Evolutionary conservation across 2,797 vertebrate genomes (phyloP).

Genomic region (Heteromormyrus szaboi): DNA sequence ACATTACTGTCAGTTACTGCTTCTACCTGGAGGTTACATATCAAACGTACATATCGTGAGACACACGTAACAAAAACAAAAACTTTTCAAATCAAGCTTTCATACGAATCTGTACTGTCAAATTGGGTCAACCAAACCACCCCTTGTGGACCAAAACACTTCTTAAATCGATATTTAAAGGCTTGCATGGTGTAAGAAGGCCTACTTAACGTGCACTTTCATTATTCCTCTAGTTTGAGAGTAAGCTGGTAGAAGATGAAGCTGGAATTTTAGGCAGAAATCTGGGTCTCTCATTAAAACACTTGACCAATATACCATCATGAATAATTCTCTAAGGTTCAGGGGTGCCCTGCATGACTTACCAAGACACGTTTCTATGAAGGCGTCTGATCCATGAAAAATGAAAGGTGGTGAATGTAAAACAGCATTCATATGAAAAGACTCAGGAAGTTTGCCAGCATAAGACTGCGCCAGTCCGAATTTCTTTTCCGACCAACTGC

Average conservation of each 20-base stretch:
- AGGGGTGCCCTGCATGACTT: not conserved
- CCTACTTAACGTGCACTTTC: not conserved
- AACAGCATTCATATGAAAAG: not conserved
- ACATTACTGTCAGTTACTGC: not conserved
- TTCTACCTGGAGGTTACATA: not conserved
- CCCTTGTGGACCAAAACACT: not conserved
- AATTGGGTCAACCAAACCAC: not conserved
- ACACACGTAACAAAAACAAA: not conserved
- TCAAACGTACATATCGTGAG: not conserved
- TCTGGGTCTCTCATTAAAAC: not conserved
- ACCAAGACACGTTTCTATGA: not conserved
- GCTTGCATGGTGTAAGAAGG: not conserved
- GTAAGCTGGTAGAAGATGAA: not conserved
- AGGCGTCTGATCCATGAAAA: slow-evolving; percentile 6
- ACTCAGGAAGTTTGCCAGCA: not conserved
- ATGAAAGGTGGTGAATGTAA: slow-evolving; percentile 5
- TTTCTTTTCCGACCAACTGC: not conserved
- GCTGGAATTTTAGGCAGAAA: not conserved
- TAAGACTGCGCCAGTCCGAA: not conserved
- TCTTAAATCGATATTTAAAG: not conserved
- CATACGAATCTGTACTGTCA: not conserved
- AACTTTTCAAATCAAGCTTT: not conserved
- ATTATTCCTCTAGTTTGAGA: not conserved
- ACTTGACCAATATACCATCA: not conserved
- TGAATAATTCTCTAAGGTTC: not conserved